phyloP scores from a whole-genome alignment of 2,888 invertebrate species.

The Tipula helvola region DNA sequence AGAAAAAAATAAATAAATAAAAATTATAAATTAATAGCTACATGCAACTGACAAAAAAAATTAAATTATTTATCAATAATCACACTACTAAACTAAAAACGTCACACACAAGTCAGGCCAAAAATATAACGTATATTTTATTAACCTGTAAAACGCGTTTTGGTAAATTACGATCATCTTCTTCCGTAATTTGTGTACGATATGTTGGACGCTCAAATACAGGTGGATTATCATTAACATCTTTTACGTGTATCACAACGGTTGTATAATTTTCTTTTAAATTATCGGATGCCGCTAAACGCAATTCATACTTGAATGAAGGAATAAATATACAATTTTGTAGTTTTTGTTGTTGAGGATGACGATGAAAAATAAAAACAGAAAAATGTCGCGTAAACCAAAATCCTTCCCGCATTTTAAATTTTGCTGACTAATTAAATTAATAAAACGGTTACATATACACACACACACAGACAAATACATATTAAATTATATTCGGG shows the following conservation, averaged over 20 bases:
- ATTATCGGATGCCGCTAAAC: conserved; percentile 90
- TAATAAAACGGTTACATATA: background rate
- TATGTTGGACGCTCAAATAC: conserved; percentile 91
- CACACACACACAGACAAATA: background rate
- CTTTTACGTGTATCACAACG: conserved; percentile 93
- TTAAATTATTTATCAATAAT: conserved; percentile 14
- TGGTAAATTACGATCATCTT: conserved; percentile 87
- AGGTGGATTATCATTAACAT: conserved; percentile 97
- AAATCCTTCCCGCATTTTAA: background rate
- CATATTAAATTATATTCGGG: background rate
- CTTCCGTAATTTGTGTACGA: conserved; percentile 90
- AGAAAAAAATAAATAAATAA: conserved; percentile 28
- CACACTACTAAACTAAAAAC: background rate
- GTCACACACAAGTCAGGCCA: background rate
- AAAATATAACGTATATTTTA: background rate
- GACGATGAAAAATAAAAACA: too few relatives aligned
- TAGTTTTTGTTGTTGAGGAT: too few relatives aligned
- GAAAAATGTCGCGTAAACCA: too few relatives aligned
- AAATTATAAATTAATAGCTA: conserved; percentile 16
- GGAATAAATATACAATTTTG: background rate
- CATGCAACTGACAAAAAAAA: background rate
- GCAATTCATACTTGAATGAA: conserved; percentile 69
- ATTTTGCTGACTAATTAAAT: background rate
- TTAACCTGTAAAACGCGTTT: conserved; percentile 81
- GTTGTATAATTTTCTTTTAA: conserved; percentile 94